A percentile compares a stretch with the other conserved stretches of the same genome.
phyloP scores from a whole-genome alignment of 1,140 invertebrate genomes.

The Zaprionus inermis region DNA sequence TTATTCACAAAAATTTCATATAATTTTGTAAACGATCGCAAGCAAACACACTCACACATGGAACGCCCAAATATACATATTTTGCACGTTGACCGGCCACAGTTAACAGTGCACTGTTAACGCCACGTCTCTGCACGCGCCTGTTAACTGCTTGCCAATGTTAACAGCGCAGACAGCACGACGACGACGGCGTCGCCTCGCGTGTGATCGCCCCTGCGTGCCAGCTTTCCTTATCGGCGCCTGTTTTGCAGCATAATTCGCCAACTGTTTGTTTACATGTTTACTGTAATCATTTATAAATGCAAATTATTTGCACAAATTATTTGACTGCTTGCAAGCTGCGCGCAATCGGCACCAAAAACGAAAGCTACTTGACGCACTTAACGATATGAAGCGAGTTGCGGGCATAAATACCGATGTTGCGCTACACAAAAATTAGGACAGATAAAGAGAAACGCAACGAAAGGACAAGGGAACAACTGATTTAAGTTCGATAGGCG shows the following conservation, averaged over 20 bases:
- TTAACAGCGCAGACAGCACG: constrained; percentile 45
- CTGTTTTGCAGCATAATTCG: constrained; percentile 1
- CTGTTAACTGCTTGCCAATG: constrained; percentile 11
- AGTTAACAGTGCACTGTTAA: constrained; percentile 39
- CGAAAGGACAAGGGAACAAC: too few species aligned
- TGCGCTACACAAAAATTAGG: too few species aligned
- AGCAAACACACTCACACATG: not conserved
- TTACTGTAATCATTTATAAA: not conserved
- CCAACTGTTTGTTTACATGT: not conserved
- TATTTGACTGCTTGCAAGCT: too few species aligned
- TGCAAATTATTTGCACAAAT: not conserved
- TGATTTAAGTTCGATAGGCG: too few species aligned
- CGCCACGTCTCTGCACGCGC: constrained; percentile 5
- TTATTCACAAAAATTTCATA: constrained; percentile 63
- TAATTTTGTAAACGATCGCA: constrained; percentile 31
- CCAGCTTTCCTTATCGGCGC: constrained; percentile 1
- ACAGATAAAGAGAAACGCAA: too few species aligned
- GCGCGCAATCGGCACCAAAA: too few species aligned
- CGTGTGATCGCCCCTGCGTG: constrained; percentile 36
- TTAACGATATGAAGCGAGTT: too few species aligned
- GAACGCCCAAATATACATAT: constrained; percentile 15
- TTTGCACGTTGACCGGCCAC: not conserved
- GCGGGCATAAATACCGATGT: too few species aligned
- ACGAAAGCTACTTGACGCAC: too few species aligned
- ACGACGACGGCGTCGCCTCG: constrained; percentile 10